Base-by-base conservation (phyloP, 2,888 invertebrate species). In the Seira musarum region DNA sequence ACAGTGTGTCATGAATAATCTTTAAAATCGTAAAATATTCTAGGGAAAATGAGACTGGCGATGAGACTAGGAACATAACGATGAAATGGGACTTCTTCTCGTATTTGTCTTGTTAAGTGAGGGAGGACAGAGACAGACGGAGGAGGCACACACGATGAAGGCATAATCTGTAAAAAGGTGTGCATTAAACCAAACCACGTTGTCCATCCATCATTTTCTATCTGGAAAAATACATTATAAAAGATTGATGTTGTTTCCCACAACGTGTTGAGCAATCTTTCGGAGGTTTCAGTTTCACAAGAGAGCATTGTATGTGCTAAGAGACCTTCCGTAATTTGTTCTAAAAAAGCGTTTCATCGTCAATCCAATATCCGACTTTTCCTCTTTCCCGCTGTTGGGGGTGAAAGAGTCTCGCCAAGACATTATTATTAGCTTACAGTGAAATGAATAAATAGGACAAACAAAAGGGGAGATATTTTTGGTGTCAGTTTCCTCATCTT, bases 131-230 rank as follows among this genome's bases (percentile, higher is more conserved):
- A n/a, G n/a, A n/a, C n/a, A n/a, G n/a, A n/a, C 13, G 40, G 40
- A 8, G 40, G 40, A 13, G 6, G 40, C 13, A 40, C 40, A 40
- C 13, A 13, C 6, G 40, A 57, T 57, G 57, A 17, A 57, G 17
- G 57, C n/a, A 3, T 57, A 57, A 57, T 57, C 57, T 57, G 57
- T 57, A 15, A 57, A 40, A 57, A 57, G 57, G 57, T 57, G 57
- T 57, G 57, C n/a, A 57, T 5, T 15, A 57, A 40, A 6, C 6
- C 6, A 57, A n/a, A 15, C 15, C 57, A 57, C 17, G 57, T 17
- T 57, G 57, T 57, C 57, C 57, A 57, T 57, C 57, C 57, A 57
- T 57, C 57, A 57, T 57, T n/a, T 15, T 57, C 57, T n/a, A n/a
- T 13, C 57, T 15, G 3, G n/a, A 57, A 57, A 57, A 40, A 40